Conservation (phyloP, 2,888 invertebrate species). For the Sarcophaga variegata region DNA sequence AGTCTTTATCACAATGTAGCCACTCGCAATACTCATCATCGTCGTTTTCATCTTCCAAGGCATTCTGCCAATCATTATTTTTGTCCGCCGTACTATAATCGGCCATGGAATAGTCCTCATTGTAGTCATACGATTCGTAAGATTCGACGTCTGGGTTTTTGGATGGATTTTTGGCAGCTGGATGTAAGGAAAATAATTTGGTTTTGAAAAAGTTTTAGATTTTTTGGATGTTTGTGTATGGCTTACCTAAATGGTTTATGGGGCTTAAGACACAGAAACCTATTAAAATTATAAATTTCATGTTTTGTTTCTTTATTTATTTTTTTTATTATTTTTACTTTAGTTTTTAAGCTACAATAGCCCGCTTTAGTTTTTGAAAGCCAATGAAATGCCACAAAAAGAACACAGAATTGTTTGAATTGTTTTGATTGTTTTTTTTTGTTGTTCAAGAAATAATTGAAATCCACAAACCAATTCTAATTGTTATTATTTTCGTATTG, state of each 20-base stretch:
- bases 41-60: conserved; percentile 74
- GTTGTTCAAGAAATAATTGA: too few species aligned
- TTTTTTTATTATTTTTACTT: too few species aligned
- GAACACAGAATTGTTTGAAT: neutral
- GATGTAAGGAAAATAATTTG: neutral
- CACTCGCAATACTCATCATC: conserved; percentile 73
- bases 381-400: too few species aligned
- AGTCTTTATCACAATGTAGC: conserved; percentile 76
- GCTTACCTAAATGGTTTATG: too few species aligned
- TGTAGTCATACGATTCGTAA: conserved; percentile 11
- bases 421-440: neutral
- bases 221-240: too few species aligned
- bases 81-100: conserved; percentile 11
- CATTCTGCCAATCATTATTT: conserved; percentile 44
- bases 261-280: too few species aligned
- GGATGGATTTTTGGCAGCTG: conserved; percentile 2
- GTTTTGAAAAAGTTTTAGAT: neutral
- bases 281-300: too few species aligned
- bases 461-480: too few species aligned
- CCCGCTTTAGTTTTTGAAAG: too few species aligned
- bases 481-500: neutral
- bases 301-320: too few species aligned
- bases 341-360: too few species aligned
- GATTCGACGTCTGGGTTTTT: conserved; percentile 16
- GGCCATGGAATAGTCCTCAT: conserved; percentile 18